Base-by-base conservation (phyloP, 2,797 vertebrate species). In the Myotis vivesi region DNA sequence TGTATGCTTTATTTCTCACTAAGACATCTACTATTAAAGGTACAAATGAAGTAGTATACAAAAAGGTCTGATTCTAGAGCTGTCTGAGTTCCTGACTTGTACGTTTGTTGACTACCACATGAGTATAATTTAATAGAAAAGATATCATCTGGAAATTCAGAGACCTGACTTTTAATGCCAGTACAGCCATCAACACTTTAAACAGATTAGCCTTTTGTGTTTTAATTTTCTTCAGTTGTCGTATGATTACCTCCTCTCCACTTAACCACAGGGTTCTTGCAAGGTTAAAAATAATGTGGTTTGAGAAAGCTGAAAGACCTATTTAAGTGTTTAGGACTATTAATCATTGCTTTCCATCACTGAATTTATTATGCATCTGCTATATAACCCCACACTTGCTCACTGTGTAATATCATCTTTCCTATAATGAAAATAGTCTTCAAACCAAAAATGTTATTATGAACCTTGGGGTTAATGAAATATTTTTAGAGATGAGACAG, bases 271-370 rank as follows among this genome's bases (percentile, higher is more conserved):
- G 55, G 4, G 46, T 95, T 96, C 94, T 80, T 84, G 44, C 4
- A 59, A 91, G 87, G 89, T 93, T 90, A 75, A 95, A 90, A 89
- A 33, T 51, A 93, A 89, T 88, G 44, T 86, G 89, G 89, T 90
- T 91, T 90, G 57, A 55, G 84, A 92, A 94, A 82, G 33, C 36
- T 38, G 44, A n/a, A 95, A 95, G 73, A 59, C 16, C 4, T 75
- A 46, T 66, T 94, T 82, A 79, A 96, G 89, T 94, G 49, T 92
- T 94, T 85, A 83, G 69, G 12, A 3, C 57, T 83, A 95, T 95
- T 95, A 90, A 95, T 95, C 93, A 92, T 91, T 85, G 90, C 83
- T 96, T 96, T 97, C 92, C 92, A 85, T 91, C 51, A 51, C 4
- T 93, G 44, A 79, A 30, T 64, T 94, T 85, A 71, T 95, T 94